Base-by-base conservation (phyloP, 2,797 vertebrate species). In the Melanotaenia maccullochi region DNA sequence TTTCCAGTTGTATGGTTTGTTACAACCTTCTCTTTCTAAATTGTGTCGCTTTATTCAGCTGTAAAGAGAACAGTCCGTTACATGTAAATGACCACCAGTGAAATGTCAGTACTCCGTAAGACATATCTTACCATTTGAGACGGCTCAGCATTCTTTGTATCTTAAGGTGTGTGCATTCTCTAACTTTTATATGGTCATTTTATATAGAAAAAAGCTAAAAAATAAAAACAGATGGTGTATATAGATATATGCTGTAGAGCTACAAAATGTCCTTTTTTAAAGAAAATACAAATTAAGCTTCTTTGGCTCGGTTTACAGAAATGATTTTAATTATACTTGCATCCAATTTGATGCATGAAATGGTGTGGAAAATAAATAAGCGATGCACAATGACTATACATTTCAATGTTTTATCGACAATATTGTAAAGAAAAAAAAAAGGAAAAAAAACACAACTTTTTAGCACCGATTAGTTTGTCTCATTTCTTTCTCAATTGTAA, bases 141-240 rank as follows among this genome's bases (percentile, higher is more conserved):
- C 94, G 91, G 94, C 96, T 96, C 95, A 87, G 95, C 95, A 96
- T 97, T 96, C 95, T 98, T 98, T 97, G 95, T 98, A 97, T 96
- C 96, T 96, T 96, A 97, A 96, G 95, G 94, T 97, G 96, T 97
- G 96, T 96, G 93, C 93, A 95, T 95, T 95, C 93, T 97, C 95
- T 95, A 95, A 96, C 95, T 96, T 98, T 98, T 98, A 98, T 98
- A 98, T 97, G 95, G 96, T 97, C 97, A 97, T 98, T 98, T 98
- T 98, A 97, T 98, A 97, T 97, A 97, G 83, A 90, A 94, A 96
- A 91, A 95, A 78, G 95, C 96, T 97, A 93, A 94, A 91, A 95
- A 86, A 86, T 87, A 93, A 92, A 90, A 94, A 93, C 78, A 93
- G 90, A 94, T 92, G 95, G 91, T 96, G 94, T 96, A 94, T 54